Evolutionary conservation across 2,888 invertebrate species (phyloP).

Genomic region (Papilio protenor): DNA sequence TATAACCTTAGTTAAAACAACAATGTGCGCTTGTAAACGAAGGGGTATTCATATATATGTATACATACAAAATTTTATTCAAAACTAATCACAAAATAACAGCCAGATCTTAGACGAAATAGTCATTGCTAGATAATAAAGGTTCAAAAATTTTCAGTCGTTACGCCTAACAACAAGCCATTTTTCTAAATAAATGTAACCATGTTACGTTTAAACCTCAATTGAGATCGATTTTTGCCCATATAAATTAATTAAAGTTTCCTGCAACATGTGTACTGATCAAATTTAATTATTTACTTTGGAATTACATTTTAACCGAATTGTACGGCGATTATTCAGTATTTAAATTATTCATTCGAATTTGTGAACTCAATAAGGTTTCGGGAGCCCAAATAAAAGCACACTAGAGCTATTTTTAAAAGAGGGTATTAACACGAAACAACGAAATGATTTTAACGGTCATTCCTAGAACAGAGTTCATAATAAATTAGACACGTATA

Average conservation of each 20-base stretch:
- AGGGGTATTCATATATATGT: slow-evolving; percentile 41
- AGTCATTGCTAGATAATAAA: slow-evolving; percentile 71
- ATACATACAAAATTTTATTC: slow-evolving; percentile 54
- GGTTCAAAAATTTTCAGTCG: slow-evolving; percentile 67
- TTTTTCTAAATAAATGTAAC: too few species aligned
- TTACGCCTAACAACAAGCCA: too few species aligned
- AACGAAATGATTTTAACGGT: neutral
- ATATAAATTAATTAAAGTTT: neutral
- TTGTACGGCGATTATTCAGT: neutral
- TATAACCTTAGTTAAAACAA: slow-evolving; percentile 40
- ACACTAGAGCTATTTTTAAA: neutral
- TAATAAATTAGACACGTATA: neutral
- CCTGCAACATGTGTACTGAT: neutral
- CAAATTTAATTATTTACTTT: neutral
- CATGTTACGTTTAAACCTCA: too few species aligned
- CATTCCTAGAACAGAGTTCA: neutral
- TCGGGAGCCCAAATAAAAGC: neutral
- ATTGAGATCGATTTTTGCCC: neutral
- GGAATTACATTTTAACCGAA: neutral
- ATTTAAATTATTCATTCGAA: neutral
- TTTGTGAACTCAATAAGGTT: neutral
- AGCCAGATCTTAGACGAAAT: slow-evolving; percentile 69
- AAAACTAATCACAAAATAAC: slow-evolving; percentile 73
- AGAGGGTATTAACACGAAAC: neutral
- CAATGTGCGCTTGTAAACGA: slow-evolving; percentile 57